Evolutionary conservation across 2,888 invertebrate species (phyloP), one percentile per base, ranked within the genome.

Genomic region (Synergus umbraculus): DNA sequence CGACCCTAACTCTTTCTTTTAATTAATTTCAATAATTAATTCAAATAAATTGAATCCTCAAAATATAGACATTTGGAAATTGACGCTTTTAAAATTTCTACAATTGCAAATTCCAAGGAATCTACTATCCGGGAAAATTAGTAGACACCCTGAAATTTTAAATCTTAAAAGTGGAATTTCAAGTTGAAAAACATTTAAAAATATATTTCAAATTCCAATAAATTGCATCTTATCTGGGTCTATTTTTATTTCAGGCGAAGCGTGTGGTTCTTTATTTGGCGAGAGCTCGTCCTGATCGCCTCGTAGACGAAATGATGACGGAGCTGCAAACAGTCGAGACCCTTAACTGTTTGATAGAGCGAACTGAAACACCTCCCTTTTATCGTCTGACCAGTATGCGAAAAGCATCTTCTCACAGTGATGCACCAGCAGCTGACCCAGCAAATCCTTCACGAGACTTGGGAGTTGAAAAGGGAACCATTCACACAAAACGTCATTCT

Each of bases 331-430:
- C 98, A 0, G 98, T 99, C 37, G 99, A 99, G 93, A 98, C 98
- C 0, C 94, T 99, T 78, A 98, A 98, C 93, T 98, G 98, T 92
- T 94, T 97, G 85, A 98, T 99, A 86, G 99, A 99, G 92, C 94
- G 99, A 82, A 99, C 98, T 0, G 99, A 99, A 93, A 98, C 99
- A 0, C 98, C 99, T 43, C 99, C 99, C 5, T 99, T 98, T 93
- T 99, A 98, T 93, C 95, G 99, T 60, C 94, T 99, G 87, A 98
- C 98, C 2, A 96, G 97, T 86, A 96, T 97, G 96, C 93, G 97
- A 76, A 98, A 98, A 92, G 96, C 97, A 41, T 97, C 97, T 15
- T 97, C 97, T 77, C 96, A 96, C 91, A 96, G 96, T 10, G 93
- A 93, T 49, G 92, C 92, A 76, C 90, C 93, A n/a, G 89, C 94